Evolutionary conservation across 2,797 vertebrate species (phyloP).

Genomic region (Phaenicophaeus curvirostris): DNA sequence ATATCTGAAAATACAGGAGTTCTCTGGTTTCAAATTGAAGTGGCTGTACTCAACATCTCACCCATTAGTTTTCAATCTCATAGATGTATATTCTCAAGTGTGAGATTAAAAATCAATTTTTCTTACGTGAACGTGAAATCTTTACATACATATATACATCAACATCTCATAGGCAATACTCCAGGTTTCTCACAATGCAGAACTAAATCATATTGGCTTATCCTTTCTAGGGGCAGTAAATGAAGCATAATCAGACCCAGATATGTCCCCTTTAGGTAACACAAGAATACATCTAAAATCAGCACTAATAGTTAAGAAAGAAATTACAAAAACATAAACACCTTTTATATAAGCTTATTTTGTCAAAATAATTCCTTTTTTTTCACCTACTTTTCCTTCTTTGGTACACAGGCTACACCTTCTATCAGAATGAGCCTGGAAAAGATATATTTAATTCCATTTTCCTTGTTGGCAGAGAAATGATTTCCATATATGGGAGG

Average conservation of each 20-base stretch:
- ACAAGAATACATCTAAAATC: neutral
- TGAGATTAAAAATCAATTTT: neutral
- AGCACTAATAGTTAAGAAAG: neutral
- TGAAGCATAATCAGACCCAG: neutral
- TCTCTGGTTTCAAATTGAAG: neutral
- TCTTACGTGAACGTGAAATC: neutral
- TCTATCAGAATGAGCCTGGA: neutral
- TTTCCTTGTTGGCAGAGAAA: neutral
- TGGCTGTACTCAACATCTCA: neutral
- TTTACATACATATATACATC: neutral
- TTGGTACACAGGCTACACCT: neutral
- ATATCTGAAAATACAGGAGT: neutral
- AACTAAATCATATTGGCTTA: neutral
- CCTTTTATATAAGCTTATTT: neutral
- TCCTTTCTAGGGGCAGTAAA: neutral
- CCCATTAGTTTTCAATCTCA: neutral
- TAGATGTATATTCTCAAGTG: neutral
- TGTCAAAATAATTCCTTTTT: neutral
- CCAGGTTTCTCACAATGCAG: neutral
- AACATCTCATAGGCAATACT: neutral
- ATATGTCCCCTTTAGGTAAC: neutral
- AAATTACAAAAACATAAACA: neutral
- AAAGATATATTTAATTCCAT: neutral
- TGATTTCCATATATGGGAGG: neutral
- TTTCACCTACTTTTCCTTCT: neutral